Base-by-base conservation (phyloP, 2,888 invertebrate genomes). In the Scaptomyza cyrtandrae region DNA sequence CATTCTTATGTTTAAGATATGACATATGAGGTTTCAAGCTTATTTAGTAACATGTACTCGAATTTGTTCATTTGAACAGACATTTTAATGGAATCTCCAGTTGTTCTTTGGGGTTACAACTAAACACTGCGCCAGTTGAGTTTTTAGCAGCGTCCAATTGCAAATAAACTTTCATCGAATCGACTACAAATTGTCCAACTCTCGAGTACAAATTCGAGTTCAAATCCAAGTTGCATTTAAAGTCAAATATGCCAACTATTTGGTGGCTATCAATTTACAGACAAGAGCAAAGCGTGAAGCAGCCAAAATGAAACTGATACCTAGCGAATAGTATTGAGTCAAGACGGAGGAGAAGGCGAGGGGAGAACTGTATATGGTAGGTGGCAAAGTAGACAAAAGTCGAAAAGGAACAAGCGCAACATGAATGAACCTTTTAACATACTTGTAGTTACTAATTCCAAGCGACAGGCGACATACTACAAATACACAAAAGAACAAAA, bases 381-480 rank as follows among this genome's bases (percentile, higher is more conserved):
- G 74, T 79, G 80, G 83, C 67, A 66, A 10, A 73, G 85, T 81
- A 80, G 75, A 88, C 83, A 86, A 83, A 86, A 82, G 88, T 86
- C 80, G 69, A 70, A 41, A 39, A 58, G 65, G 58, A 82, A 88
- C 87, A 85, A 83, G 88, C 79, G 77, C 70, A 77, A 87, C 87
- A 86, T 84, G 88, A 87, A 86, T 87, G 89, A 87, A 87, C 89
- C 90, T 88, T 87, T 89, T 89, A 88, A 82, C 89, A 89, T 83
- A 86, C 89, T 89, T 88, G 88, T 88, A 87, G 81, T 76, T 83
- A 88, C 87, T 88, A 88, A 88, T 88, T 89, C 88, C 88, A 73
- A 70, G 88, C 87, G 89, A 88, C 88, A 86, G 83, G 77, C 87
- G 70, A 86, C 52, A 52, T 80, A 86, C 86, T 83, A 64, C 53